A percentile compares a stretch with the other conserved stretches of the same genome.
phyloP scores from a whole-genome alignment of 2,888 invertebrate genomes.

The Drosophila demipolita region DNA sequence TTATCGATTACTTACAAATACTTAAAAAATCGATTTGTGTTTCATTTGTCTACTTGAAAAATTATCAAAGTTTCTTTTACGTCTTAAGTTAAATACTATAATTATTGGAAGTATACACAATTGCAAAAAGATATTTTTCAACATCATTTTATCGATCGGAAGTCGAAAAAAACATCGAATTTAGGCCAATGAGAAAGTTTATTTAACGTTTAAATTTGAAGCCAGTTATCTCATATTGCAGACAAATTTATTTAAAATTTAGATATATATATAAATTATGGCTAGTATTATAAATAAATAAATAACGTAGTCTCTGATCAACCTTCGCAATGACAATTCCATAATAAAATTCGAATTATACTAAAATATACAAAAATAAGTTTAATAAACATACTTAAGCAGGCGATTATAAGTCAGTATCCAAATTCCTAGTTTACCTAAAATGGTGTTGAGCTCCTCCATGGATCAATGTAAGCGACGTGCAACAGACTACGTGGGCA shows the following conservation, averaged over 20 bases:
- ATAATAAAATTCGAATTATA: not conserved
- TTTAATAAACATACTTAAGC: not conserved
- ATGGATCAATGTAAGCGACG: conserved; percentile 38
- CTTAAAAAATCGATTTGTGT: not conserved
- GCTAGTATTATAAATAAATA: not conserved
- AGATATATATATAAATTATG: not conserved
- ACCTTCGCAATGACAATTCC: not conserved
- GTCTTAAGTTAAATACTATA: not conserved
- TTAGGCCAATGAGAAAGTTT: not conserved
- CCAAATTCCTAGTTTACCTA: conserved; percentile 4
- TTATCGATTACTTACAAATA: conserved; percentile 1
- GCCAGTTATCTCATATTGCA: not conserved
- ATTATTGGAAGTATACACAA: not conserved
- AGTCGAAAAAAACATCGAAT: not conserved
- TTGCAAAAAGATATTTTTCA: not conserved
- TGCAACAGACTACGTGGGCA: conserved; percentile 34
- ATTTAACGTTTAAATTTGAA: not conserved
- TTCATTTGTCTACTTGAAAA: not conserved
- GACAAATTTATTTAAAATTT: not conserved
- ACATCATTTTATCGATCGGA: not conserved
- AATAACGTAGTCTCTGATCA: not conserved
- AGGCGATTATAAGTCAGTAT: not conserved
- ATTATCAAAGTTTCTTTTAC: not conserved
- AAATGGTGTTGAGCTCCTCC: not conserved
- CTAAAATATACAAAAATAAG: not conserved